Evolutionary conservation across 37 sponge, comb jelly and placozoan genomes (phyloP).

Genomic region (Halichondria panicea): DNA sequence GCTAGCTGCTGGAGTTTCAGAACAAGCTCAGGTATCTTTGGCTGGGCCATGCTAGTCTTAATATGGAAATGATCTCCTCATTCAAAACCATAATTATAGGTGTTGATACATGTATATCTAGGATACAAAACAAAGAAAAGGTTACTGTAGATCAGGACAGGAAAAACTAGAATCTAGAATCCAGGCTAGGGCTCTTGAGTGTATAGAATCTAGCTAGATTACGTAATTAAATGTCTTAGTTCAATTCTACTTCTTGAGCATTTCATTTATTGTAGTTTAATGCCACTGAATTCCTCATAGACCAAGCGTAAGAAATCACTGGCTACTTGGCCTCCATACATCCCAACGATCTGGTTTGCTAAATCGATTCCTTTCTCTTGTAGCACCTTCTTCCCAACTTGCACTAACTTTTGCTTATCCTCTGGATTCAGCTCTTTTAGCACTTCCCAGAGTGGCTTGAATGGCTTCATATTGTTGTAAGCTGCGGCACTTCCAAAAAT

Average conservation of each 20-base stretch:
- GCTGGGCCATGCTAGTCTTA: constrained; percentile 61
- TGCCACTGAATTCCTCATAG: constrained; percentile 2
- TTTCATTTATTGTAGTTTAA: neutral
- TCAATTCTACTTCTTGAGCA: no score
- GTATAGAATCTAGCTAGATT: no score
- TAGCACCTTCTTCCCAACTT: neutral
- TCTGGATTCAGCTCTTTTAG: neutral
- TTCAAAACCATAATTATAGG: no score
- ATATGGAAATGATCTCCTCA: no score
- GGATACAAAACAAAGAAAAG: no score
- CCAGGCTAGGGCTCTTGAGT: no score
- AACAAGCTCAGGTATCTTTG: constrained; percentile 56
- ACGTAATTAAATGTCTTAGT: no score
- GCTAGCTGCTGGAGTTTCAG: constrained; percentile 61
- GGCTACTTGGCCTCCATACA: neutral
- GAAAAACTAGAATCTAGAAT: no score
- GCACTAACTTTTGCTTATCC: neutral
- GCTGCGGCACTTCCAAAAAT: neutral
- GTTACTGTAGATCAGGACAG: no score
- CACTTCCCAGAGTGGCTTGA: constrained; percentile 1
- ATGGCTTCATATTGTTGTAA: neutral
- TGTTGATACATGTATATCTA: no score
- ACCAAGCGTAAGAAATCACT: neutral
- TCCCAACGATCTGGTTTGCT: neutral
- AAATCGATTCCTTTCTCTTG: neutral